Percentiles rank a stretch among this genome's conserved stretches.
These are phyloP conservation scores for Aphaenogaster rudis DNA, from an alignment of 1,140 invertebrate species.

Conservation along the genomic window DNA sequence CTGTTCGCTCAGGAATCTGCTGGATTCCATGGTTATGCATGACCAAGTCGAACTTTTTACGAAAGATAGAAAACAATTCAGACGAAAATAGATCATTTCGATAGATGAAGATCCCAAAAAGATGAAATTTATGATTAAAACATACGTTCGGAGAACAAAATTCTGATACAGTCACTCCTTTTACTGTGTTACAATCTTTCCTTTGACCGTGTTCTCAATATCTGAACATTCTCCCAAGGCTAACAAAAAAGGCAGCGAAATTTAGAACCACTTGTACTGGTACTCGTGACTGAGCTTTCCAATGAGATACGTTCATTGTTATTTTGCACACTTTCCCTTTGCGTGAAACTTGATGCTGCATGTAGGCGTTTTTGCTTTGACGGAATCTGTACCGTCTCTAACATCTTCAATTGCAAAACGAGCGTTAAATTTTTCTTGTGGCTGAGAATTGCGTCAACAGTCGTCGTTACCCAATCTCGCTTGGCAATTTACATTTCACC, in stretches of 20 bases:
- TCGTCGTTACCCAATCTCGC: neutral
- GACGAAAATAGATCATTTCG: neutral
- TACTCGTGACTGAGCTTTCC: slow-evolving; percentile 65
- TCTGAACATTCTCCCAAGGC: slow-evolving; percentile 53
- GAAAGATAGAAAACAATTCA: neutral
- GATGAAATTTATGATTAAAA: neutral
- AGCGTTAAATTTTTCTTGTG: slow-evolving; percentile 1
- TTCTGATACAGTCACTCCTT: neutral
- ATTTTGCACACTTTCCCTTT: slow-evolving; percentile 62
- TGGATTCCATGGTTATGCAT: neutral
- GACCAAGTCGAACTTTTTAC: neutral
- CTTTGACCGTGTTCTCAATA: slow-evolving; percentile 18
- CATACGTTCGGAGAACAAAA: neutral
- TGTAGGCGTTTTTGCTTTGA: neutral
- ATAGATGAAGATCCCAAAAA: neutral
- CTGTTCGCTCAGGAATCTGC: neutral
- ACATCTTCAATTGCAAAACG: neutral
- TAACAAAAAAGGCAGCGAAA: slow-evolving; percentile 47
- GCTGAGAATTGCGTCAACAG: neutral
- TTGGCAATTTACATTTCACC: neutral
- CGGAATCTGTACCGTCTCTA: neutral
- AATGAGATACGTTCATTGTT: slow-evolving; percentile 50
- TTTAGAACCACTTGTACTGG: slow-evolving; percentile 6
- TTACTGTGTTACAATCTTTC: neutral
- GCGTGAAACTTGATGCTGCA: slow-evolving; percentile 36